Base-by-base conservation (phyloP, 2,113 vertebrate genomes). In the Phylloscopus trochilus region DNA sequence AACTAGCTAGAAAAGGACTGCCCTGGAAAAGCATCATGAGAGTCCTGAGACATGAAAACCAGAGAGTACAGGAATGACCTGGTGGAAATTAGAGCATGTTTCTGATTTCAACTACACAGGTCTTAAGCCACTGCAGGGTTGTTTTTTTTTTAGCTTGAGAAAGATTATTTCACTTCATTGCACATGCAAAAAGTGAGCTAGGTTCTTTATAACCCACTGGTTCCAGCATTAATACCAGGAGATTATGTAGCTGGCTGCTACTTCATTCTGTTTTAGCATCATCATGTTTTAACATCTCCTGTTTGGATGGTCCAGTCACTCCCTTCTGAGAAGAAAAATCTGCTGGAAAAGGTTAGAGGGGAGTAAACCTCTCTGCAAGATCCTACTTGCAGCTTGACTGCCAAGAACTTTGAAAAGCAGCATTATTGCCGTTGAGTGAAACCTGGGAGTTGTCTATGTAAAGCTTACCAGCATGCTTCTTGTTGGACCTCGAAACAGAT, bases 311-410 rank as follows among this genome's bases (percentile, higher is more conserved):
- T 87, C 63, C 77, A 69, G 46, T 62, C 55, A 59, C 39, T 87
- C 44, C 20, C 12, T 92, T 30, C n/a, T 15, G 8, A 81, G 76
- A 12, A 89, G 87, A 75, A 83, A 93, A 93, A 78, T 55, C 51
- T 16, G 5, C 52, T 49, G 28, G 22, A 78, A 89, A 75, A 79
- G 28, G 35, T 87, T 62, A 73, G 58, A 89, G n/a, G 46, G 81
- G 41, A 89, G 33, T 68, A 92, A 95, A 87, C 37, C 21, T 82
- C 21, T 82, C 89, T 76, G 62, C 74, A 85, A 93, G 90, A 79
- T 73, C 39, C 43, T 91, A 53, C 82, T 85, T 69, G 83, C 55
- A 88, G 58, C 72, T 90, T 73, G 46, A 26, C 46, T 88, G 82
- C 66, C 82, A 85, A 83, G 51, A 31, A 12, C 51, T 75, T 59